Evolutionary conservation across 2,888 invertebrate genomes (phyloP), one percentile per base, ranked within the genome.

Genomic region (Physocephala rufipes): DNA sequence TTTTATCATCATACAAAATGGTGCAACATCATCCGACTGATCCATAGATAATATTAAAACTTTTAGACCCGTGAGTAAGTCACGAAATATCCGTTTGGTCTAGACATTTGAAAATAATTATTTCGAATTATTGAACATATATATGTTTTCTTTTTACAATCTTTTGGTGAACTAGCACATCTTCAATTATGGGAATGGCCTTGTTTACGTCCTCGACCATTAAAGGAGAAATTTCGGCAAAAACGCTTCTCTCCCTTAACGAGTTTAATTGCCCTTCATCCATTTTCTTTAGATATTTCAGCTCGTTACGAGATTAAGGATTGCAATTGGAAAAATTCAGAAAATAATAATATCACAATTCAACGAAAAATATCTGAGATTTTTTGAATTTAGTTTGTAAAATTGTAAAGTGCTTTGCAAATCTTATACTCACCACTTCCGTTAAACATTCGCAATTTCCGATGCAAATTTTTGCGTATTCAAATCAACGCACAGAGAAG

Each of bases 71-170:
- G 26, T 58, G 16, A 76, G 53, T n/a, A 75, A 67, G 51, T 71
- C 67, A 12, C 66, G 66, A 21, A 76, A 59, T 45, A 71, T 28
- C 1, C 7, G 12, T 70, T 74, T 74, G 12, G 71, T 59, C 74
- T 76, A 53, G 62, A n/a, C 24, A 19, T n/a, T 24, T 65, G 47
- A 47, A 43, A 15, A 62, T 47, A 24, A 36, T 30, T 3, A 61
- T 61, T 9, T 9, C n/a, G n/a, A n/a, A n/a, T n/a, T n/a, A n/a
- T n/a, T n/a, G n/a, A 61, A 1, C 19, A 12, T 16, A 15, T n/a
- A 47, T 47, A 59, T n/a, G 49, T 58, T 59, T 55, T 19, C 16
- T 26, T 15, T 30, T 62, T 62, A 61, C 61, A 62, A 62, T 62
- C 51, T 21, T 16, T 30, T 12, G 19, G 16, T 2, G 13, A 51